Conservation (phyloP, 2,888 invertebrate genomes). For the Nineta flava region DNA sequence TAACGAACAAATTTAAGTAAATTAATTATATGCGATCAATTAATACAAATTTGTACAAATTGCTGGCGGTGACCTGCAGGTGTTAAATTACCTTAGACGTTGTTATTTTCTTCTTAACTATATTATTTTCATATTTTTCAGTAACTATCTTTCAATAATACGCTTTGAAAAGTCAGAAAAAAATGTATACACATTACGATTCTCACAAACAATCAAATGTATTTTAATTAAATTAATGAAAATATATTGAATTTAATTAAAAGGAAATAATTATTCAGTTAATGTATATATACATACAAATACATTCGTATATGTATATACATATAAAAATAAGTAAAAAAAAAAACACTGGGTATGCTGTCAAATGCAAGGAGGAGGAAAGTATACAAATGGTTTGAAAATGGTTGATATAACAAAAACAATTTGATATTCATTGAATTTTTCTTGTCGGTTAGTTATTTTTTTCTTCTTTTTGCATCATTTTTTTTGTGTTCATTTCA, state of each 20-base stretch:
- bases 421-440: slow-evolving; percentile 25
- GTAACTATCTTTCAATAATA: too few species aligned
- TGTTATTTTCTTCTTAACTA: too few species aligned
- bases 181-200: too few species aligned
- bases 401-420: slow-evolving; percentile 1
- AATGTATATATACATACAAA: background rate
- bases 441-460: slow-evolving; percentile 19
- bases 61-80: too few species aligned
- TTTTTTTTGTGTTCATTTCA: too few species aligned
- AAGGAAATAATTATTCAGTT: background rate
- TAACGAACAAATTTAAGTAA: too few species aligned
- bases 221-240: background rate
- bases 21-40: too few species aligned
- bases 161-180: too few species aligned
- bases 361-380: background rate
- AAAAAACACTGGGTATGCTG: background rate
- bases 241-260: background rate
- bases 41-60: too few species aligned
- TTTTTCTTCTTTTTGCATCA: slow-evolving; percentile 11
- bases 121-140: too few species aligned
- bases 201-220: too few species aligned
- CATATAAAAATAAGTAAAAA: background rate
- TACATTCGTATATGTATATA: background rate
- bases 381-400: background rate
- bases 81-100: too few species aligned